Evolutionary conservation across 2,113 vertebrate genomes (phyloP).

Genomic region (Nothocercus nigrocapillus): DNA sequence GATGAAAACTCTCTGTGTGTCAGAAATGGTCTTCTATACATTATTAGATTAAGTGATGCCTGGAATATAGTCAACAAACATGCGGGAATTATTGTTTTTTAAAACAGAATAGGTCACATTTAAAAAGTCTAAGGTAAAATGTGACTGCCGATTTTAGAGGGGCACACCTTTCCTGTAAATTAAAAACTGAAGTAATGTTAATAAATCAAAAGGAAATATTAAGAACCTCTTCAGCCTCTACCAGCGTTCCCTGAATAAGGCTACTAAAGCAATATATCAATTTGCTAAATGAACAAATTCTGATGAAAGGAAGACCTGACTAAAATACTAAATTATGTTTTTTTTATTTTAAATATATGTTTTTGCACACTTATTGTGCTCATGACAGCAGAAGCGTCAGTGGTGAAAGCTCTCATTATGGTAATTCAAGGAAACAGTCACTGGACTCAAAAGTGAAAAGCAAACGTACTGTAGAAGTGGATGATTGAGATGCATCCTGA

Average conservation of each 20-base stretch:
- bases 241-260: neutral
- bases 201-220: slow-evolving; percentile 36
- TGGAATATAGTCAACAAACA: neutral
- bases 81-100: neutral
- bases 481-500: neutral
- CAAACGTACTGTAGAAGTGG: neutral
- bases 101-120: slow-evolving; percentile 2
- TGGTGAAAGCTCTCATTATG: neutral
- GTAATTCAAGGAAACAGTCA: neutral
- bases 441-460: neutral
- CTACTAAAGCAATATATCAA: neutral
- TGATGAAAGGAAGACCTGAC: neutral
- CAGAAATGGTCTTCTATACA: neutral
- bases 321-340: neutral
- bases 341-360: no score
- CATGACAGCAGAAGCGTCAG: neutral
- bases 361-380: neutral
- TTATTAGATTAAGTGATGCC: neutral
- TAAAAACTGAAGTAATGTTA: neutral
- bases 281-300: neutral
- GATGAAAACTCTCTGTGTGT: neutral
- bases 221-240: slow-evolving; percentile 4
- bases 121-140: neutral
- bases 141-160: neutral
- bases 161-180: neutral